Evolutionary conservation across 2,888 invertebrate genomes (phyloP).

Genomic region (Epiperipatus broadwayi): DNA sequence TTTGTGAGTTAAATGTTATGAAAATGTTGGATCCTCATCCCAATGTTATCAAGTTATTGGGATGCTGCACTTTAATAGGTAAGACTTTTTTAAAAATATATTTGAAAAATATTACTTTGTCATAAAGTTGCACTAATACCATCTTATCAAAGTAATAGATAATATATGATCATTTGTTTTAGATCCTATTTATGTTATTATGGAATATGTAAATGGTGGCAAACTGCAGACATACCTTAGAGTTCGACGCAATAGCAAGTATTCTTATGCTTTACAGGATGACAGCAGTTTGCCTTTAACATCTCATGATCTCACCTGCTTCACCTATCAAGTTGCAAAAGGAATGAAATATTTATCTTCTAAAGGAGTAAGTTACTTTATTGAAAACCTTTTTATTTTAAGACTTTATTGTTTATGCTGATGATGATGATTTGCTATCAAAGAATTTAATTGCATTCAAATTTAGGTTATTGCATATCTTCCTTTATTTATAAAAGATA

Average conservation of each 20-base stretch:
- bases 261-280: slow-evolving; percentile 37
- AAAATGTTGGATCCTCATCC: slow-evolving; percentile 60
- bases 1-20: slow-evolving; percentile 55
- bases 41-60: slow-evolving; percentile 58
- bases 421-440: too few relatives aligned
- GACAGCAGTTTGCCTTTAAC: slow-evolving; percentile 41
- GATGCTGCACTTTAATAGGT: slow-evolving; percentile 67
- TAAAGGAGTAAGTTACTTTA: slow-evolving; percentile 42
- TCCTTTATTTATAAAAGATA: too few relatives aligned
- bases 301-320: slow-evolving; percentile 52
- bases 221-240: slow-evolving; percentile 54
- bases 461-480: too few relatives aligned
- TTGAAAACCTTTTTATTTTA: not conserved
- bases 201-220: slow-evolving; percentile 70
- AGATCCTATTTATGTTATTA: slow-evolving; percentile 62
- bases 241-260: slow-evolving; percentile 38
- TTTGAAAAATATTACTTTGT: not conserved
- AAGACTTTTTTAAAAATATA: slow-evolving; percentile 15
- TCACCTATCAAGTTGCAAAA: slow-evolving; percentile 58
- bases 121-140: not conserved
- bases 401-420: too few relatives aligned
- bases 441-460: too few relatives aligned
- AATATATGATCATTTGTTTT: slow-evolving; percentile 20
- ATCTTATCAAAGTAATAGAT: too few relatives aligned
- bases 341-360: slow-evolving; percentile 67